These are phyloP conservation scores for Pseudopodoces humilis DNA, from an alignment of 2,113 vertebrate species.

Conservation along the genomic window DNA sequence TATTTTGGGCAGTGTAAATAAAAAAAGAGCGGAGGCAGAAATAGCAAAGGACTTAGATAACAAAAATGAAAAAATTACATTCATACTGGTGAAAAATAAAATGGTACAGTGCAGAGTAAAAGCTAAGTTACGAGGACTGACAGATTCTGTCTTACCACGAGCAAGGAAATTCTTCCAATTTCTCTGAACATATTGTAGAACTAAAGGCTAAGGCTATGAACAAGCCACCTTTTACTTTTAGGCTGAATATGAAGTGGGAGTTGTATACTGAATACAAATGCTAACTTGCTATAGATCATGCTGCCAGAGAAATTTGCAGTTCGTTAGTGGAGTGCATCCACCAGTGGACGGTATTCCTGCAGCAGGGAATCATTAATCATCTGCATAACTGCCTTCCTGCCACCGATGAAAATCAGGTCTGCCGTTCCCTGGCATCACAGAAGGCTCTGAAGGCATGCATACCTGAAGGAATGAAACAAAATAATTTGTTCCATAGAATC, in stretches of 20 bases:
- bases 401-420: neutral
- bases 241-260: neutral
- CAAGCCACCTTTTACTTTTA: neutral
- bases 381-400: neutral
- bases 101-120: neutral
- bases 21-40: neutral
- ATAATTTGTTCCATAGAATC: neutral
- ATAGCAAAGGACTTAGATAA: neutral
- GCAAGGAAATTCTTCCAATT: neutral
- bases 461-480: neutral
- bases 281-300: neutral
- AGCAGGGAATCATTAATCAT: neutral
- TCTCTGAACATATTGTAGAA: neutral
- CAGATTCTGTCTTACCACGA: neutral
- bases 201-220: neutral
- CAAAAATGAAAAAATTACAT: neutral
- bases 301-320: neutral
- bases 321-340: neutral
- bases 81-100: neutral
- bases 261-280: neutral
- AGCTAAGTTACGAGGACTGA: neutral
- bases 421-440: neutral
- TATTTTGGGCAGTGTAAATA: neutral
- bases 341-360: neutral
- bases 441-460: neutral